Base-by-base conservation (phyloP, 2,113 vertebrate genomes). In the Pedetes capensis region DNA sequence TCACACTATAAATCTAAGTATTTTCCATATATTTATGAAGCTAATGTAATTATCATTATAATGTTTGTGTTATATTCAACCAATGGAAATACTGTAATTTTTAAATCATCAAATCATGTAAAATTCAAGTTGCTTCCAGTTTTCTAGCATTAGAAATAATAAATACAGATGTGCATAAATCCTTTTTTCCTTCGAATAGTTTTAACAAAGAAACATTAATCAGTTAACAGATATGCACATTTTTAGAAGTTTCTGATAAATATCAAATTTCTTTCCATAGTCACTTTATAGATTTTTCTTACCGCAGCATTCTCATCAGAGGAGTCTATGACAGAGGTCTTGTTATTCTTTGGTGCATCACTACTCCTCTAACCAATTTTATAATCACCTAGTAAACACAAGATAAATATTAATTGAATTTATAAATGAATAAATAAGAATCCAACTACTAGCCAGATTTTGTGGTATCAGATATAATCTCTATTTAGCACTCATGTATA, bases 1-100 rank as follows among this genome's bases (percentile, higher is more conserved):
- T 72, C 81, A 72, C 22, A 75, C 68, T 91, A n/a, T 23, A 13
- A 57, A 71, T 49, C 14, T 83, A 61, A 85, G 42, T 57, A 55
- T 87, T 69, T 80, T 83, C 51, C 20, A 63, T 87, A 66, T 18
- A 37, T 85, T 72, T 85, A 71, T n/a, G 85, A 91, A 89, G 29
- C 63, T 72, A 89, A 57, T 12, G 57, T 75, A 71, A 64, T 51
- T 85, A 88, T 39, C 32, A 91, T 59, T 91, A 88, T 80, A 93
- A 64, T 66, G 16, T 85, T 44, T 93, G 37, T 69, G 42, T 71
- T 88, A 71, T 34, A 90, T 59, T 88, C 47, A 96, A 55, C 44
- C 64, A 93, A 80, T 23, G 49, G 22, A 94, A 93, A 93, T 71
- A 76, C 44, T 89, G 59, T 92, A 75, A 68, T 75, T 90, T 94